Base-by-base conservation (phyloP, 2,888 invertebrate genomes). In the Aricia artaxerxes region DNA sequence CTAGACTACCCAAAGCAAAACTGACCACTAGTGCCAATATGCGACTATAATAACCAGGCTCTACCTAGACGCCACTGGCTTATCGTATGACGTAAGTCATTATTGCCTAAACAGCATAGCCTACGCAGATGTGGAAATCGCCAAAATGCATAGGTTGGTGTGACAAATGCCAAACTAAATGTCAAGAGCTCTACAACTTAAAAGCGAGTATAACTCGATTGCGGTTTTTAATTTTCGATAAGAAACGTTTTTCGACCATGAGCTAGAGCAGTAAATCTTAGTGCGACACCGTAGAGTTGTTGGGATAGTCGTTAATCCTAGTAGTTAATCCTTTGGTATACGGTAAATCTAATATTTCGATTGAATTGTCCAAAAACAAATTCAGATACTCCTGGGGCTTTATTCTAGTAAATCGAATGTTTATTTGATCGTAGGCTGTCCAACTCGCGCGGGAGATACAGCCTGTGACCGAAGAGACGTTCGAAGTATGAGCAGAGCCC, bases 121-220 rank as follows among this genome's bases (percentile, higher is more conserved):
- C 69, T 69, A 69, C 69, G 69, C 69, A 69, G 31, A 69, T 38
- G 35, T 38, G 31, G 69, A 69, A 69, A 69, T 69, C 69, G 69
- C 69, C 69, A 69, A 35, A 69, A 69, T 69, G 69, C 69, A 69
- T 38, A 69, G 35, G 69, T 38, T 35, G 69, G 64, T 38, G 35
- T 38, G 35, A 69, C 69, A 69, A 69, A 69, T 69, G 35, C 31
- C 35, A 69, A 69, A 35, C 69, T 69, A 38, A 69, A 69, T 69
- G 69, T 38, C 69, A 69, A 69, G 69, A 69, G 69, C 69, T 69
- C 35, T 35, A 35, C 35, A 69, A 69, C 69, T 4, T 69, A 5
- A 24, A 24, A 38, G 13, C 69, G 35, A 38, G 13, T 13, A 69
- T 69, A 69, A 60, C 53, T 57, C 53, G 60, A 16, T 40, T 64